These are phyloP conservation scores for Palloptera scutellata DNA, from an alignment of 2,888 invertebrate genomes.

Conservation along the genomic window DNA sequence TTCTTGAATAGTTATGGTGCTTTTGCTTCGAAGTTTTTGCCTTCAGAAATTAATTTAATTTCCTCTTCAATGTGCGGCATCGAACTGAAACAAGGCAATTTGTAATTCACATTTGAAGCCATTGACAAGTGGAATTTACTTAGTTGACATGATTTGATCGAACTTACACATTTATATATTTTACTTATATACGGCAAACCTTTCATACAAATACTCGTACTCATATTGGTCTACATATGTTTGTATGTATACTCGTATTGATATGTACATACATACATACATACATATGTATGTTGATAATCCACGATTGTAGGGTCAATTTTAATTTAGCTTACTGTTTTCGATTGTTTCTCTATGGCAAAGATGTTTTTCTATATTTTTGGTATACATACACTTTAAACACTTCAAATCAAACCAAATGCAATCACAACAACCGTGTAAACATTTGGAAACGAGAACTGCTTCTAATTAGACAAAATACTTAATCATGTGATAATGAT, in stretches of 20 bases:
- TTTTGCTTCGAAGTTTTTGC: not conserved
- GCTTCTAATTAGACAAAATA: no score
- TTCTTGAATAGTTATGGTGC: not conserved
- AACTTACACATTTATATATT: no score
- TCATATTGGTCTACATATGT: not conserved
- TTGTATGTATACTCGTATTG: not conserved
- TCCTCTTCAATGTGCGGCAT: constrained; percentile 8
- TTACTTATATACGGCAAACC: not conserved
- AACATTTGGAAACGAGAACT: no score
- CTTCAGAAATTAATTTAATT: constrained; percentile 16
- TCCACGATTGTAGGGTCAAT: not conserved
- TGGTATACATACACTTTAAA: no score
- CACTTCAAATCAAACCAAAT: no score
- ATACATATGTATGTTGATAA: not conserved
- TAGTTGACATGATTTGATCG: not conserved
- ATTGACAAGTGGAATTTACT: not conserved
- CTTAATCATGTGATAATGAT: no score
- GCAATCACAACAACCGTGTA: no score
- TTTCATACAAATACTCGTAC: not conserved
- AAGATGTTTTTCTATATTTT: no score
- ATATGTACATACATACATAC: not conserved
- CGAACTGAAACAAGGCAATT: not conserved
- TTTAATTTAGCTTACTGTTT: not conserved
- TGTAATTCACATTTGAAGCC: not conserved
- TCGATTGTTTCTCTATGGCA: no score